These are phyloP conservation scores for Theonella swinhoei DNA, from an alignment of 37 sponge, comb jelly and placozoan species.

Conservation along the genomic window DNA sequence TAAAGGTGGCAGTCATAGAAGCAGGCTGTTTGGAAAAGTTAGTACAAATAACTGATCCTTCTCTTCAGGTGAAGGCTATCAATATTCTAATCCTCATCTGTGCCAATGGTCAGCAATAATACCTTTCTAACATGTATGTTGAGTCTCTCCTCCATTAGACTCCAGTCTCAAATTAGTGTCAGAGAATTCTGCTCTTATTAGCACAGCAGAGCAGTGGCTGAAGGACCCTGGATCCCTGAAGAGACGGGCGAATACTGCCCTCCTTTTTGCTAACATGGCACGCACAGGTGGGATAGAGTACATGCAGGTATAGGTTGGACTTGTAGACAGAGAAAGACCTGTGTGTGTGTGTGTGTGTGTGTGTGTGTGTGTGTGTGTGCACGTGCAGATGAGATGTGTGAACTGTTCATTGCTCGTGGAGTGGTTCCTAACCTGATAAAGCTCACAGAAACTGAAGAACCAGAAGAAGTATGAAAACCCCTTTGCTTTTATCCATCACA, in stretches of 20 bases:
- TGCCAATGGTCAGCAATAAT: neutral
- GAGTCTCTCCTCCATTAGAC: slow-evolving; percentile 15
- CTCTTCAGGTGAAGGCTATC: slow-evolving; percentile 8
- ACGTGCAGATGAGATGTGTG: slow-evolving; percentile 28
- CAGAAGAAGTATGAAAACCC: slow-evolving; percentile 25
- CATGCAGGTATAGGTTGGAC: neutral
- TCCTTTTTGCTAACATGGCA: slow-evolving; percentile 71
- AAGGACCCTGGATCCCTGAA: neutral
- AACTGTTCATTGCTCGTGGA: slow-evolving; percentile 34
- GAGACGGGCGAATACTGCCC: slow-evolving; percentile 48
- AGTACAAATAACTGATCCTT: slow-evolving; percentile 9
- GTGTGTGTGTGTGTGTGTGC: too few relatives aligned
- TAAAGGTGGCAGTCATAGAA: slow-evolving; percentile 32
- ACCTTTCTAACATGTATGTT: neutral
- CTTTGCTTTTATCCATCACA: neutral
- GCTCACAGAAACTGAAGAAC: slow-evolving; percentile 20
- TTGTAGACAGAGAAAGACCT: too few relatives aligned
- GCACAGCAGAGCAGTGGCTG: slow-evolving; percentile 44
- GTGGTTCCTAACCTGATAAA: slow-evolving; percentile 41
- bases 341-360: too few relatives aligned
- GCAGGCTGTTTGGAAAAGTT: slow-evolving; percentile 6
- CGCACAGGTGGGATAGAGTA: slow-evolving; percentile 38
- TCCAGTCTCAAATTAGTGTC: slow-evolving; percentile 40
- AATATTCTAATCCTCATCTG: slow-evolving; percentile 37
- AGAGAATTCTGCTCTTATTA: slow-evolving; percentile 18